Base-by-base conservation (phyloP, 2,888 invertebrate genomes). In the Acronicta alni region DNA sequence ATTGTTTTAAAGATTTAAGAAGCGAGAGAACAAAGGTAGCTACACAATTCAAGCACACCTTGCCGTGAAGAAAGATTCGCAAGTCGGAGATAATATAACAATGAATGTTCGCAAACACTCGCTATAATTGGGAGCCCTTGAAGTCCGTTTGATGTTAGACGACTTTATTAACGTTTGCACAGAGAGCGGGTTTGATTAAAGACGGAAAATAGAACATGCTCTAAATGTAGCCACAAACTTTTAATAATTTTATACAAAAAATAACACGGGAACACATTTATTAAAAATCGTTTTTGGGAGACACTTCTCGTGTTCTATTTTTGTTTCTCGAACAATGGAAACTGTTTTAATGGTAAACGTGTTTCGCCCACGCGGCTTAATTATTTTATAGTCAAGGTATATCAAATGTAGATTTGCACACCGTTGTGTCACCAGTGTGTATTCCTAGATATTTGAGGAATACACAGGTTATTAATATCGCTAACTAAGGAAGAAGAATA, bases 11-110 rank as follows among this genome's bases (percentile, higher is more conserved):
- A 56, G 46, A 45, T 57, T 42, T 16, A 59, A 62, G 66, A 70
- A 70, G 59, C 23, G 60, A 56, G 23, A 58, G 60, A 67, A 70
- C 67, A 57, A 65, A 61, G 65, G 70, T 71, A 70, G 64, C 71
- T 67, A 66, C 47, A 66, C 55, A 67, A 75, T 66, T 64, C 60
- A 67, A 77, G 74, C 67, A 68, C 73, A 81, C 76, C 65, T 78
- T 66, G 23, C 39, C 20, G 49, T 56, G 57, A 55, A 67, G 60
- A 74, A 72, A 74, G 76, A 80, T 79, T 79, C 63, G 57, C 63
- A 61, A 76, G 63, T 75, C 62, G 53, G 58, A 80, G 79, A 80
- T 83, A 81, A 84, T 72, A 79, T 74, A 79, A 81, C 80, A 81
- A 78, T 81, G 73, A 79, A 72, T 72, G 71, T 78, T 74, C 71